phyloP scores from a whole-genome alignment of 2,888 invertebrate species.

The Oxytorus armatus region DNA sequence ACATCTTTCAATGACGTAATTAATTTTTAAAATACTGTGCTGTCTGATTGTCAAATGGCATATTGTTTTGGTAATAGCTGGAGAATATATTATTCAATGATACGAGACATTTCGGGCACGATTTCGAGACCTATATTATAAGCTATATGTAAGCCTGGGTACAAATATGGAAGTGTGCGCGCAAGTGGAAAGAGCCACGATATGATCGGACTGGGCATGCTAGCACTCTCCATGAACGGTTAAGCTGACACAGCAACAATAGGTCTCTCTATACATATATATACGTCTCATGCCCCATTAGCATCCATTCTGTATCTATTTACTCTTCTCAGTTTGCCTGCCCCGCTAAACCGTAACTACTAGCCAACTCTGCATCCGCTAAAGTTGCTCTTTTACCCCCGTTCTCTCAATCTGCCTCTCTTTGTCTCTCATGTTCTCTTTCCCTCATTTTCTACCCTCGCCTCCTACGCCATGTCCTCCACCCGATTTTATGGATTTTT shows the following conservation, averaged over 20 bases:
- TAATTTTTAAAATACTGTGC: too few species aligned
- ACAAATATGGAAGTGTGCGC: slow-evolving; percentile 1
- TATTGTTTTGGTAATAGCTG: too few species aligned
- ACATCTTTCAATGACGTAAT: too few species aligned
- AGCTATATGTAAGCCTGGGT: slow-evolving; percentile 2
- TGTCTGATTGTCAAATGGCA: too few species aligned
- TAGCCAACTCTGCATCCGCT: slow-evolving; percentile 63
- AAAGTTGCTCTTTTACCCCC: slow-evolving; percentile 62
- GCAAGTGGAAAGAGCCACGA: slow-evolving; percentile 52
- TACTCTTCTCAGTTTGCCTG: slow-evolving; percentile 52
- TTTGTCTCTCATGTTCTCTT: slow-evolving; percentile 34
- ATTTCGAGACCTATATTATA: background rate
- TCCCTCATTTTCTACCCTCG: slow-evolving; percentile 43
- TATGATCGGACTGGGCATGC: slow-evolving; percentile 45
- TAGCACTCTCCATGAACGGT: slow-evolving; percentile 27
- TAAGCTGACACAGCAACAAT: slow-evolving; percentile 55
- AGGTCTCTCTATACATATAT: slow-evolving; percentile 3
- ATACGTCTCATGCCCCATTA: slow-evolving; percentile 65
- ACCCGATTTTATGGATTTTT: slow-evolving; percentile 30
- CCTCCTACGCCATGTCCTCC: background rate
- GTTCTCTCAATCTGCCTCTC: background rate
- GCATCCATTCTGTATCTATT: slow-evolving; percentile 71
- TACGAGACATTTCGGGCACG: too few species aligned
- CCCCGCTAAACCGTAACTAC: slow-evolving; percentile 67
- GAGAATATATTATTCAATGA: too few species aligned